Base-by-base conservation (phyloP, 1,140 invertebrate species). In the Ostrea denselamellosa region DNA sequence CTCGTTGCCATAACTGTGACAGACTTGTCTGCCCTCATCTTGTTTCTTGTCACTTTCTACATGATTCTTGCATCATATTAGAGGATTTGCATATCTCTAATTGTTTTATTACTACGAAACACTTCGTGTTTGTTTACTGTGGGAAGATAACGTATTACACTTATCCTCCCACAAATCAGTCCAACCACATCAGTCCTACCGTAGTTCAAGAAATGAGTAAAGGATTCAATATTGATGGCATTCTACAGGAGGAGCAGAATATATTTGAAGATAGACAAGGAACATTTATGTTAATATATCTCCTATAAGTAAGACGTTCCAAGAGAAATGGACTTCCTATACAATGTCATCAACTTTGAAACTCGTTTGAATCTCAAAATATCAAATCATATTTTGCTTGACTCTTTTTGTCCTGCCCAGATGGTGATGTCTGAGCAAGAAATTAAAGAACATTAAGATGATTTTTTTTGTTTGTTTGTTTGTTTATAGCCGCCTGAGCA, bases 101-200 rank as follows among this genome's bases (percentile, higher is more conserved):
- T n/a, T n/a, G n/a, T 9, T 62, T 62, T 9, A 62, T 62, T 62
- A 62, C n/a, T n/a, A n/a, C 9, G 9, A 10, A 10, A 10, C 56
- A 10, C 19, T 62, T 19, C 19, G 19, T 62, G 9, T 34, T 22
- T 25, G 12, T 77, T 86, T 91, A 62, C 89, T 97, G 96, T 87
- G 97, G 97, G 9, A 98, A 97, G 95, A 98, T 99, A 90, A 96
- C 97, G 91, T 99, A 99, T 95, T 99, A 97, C 94, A 99, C 98
- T 0, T 96, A 98, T 85, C 98, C 98, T 7, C 98, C 98, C 0
- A 98, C 98, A 93, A 94, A 96, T 86, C 89, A 95, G 8, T 93
- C 95, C 14, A 94, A 96, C 10, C 97, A 98, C 92, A 93, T 98
- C 58, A 97, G 97, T 91, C 97, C 98, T 10, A 96, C 96, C 91